These are phyloP conservation scores for Drosophila nikananu DNA, from an alignment of 1,140 invertebrate genomes.

Conservation along the genomic window DNA sequence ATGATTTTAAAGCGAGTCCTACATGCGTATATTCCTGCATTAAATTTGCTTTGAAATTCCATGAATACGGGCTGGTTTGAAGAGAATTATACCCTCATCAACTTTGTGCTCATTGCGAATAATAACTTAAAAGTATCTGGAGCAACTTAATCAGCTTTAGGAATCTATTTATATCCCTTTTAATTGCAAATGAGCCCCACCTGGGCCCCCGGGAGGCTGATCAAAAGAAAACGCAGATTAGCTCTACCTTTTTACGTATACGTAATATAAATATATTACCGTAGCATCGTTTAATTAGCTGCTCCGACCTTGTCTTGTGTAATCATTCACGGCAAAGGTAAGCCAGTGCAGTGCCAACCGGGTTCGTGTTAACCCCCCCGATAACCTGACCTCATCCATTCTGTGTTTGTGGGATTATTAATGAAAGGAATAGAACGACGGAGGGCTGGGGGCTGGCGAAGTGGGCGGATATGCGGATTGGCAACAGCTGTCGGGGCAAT, in stretches of 20 bases:
- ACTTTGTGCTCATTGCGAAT: not conserved
- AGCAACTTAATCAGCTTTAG: slow-evolving; percentile 10
- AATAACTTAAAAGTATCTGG: slow-evolving; percentile 2
- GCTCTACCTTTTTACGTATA: slow-evolving; percentile 9
- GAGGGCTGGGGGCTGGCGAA: not conserved
- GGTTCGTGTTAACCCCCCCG: slow-evolving; percentile 7
- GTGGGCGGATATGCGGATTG: slow-evolving; percentile 9
- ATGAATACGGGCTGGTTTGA: not conserved
- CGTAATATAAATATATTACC: slow-evolving; percentile 32
- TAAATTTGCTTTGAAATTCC: not conserved
- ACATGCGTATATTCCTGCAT: not conserved
- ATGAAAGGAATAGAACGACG: slow-evolving; percentile 11
- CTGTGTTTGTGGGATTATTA: slow-evolving; percentile 31
- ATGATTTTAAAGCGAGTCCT: not conserved
- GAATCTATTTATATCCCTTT: slow-evolving; percentile 24
- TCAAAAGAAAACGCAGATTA: slow-evolving; percentile 40
- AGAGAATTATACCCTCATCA: not conserved
- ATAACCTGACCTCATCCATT: slow-evolving; percentile 33
- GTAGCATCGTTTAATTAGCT: slow-evolving; percentile 40
- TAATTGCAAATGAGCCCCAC: slow-evolving; percentile 36
- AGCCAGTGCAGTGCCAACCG: slow-evolving; percentile 13
- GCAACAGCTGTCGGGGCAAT: slow-evolving; percentile 30
- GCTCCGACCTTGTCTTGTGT: slow-evolving; percentile 15
- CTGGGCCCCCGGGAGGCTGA: not conserved
- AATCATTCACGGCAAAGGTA: slow-evolving; percentile 42